Percentiles rank a stretch among this genome's conserved stretches.
phyloP scores from a whole-genome alignment of 2,888 invertebrate species.

The Mythimna lalbum region DNA sequence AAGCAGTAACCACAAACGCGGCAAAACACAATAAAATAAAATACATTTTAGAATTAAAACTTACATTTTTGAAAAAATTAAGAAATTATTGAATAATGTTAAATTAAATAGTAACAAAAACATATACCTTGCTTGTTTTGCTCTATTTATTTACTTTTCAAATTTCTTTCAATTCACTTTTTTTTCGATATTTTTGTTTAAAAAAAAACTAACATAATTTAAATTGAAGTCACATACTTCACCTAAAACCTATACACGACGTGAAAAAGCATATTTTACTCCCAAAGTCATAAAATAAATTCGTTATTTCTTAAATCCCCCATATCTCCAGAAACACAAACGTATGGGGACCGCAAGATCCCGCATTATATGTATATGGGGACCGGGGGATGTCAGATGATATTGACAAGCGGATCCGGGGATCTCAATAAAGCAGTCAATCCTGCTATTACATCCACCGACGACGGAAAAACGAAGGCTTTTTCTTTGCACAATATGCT shows the following conservation, averaged over 20 bases:
- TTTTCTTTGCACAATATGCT: conserved; percentile 30
- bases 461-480: conserved; percentile 24
- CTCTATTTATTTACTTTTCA: not conserved
- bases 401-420: conserved; percentile 61
- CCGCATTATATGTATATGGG: conserved; percentile 47
- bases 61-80: no score
- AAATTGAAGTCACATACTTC: not conserved
- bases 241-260: not conserved
- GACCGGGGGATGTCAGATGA: conserved; percentile 49
- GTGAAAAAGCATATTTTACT: not conserved
- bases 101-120: no score
- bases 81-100: no score
- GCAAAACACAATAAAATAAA: no score
- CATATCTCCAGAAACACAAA: conserved; percentile 35
- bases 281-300: conserved; percentile 21
- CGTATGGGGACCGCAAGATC: conserved; percentile 35
- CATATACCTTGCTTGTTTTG: not conserved
- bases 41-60: no score
- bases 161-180: no score
- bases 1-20: no score
- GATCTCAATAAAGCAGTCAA: conserved; percentile 63
- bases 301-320: not conserved
- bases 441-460: conserved; percentile 37
- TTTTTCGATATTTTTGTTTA: no score
- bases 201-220: not conserved